Evolutionary conservation across 2,797 vertebrate genomes (phyloP), one percentile per base, ranked within the genome.

Genomic region (Sebastes iracundus): DNA sequence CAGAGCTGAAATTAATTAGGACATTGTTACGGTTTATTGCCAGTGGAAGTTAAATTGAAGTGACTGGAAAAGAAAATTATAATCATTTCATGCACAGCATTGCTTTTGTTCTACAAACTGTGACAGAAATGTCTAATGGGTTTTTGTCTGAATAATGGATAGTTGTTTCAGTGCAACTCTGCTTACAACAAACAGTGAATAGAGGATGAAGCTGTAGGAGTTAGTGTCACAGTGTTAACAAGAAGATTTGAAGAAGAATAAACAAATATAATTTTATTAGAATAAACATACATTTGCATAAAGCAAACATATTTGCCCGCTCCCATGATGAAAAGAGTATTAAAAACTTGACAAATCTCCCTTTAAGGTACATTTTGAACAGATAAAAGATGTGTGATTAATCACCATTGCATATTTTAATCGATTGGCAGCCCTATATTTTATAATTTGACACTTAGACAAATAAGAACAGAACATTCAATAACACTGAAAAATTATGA

Each of bases 1-100:
- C 81, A 86, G 76, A 77, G 85, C 73, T 73, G 35, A 85, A 90
- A 91, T 90, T 84, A 91, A 90, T 93, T 82, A 85, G 75, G 66
- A 79, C 58, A 82, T 87, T 90, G 85, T 88, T 80, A 60, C 81
- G 83, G 81, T 91, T 91, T 93, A 82, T 84, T 87, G 82, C 77
- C 72, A 82, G 68, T 87, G 79, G 76, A 85, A 86, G 77, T 87
- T 75, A 85, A 90, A 87, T 75, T 87, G 63, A 85, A 87, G 77
- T 77, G 75, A 83, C 64, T 77, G 71, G 63, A 75, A 81, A 72
- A 79, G 53, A 81, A 82, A 90, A 90, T 42, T 86, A 65, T 76
- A 84, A 83, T 88, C 23, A 91, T 87, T 84, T 84, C 59, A 82
- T 79, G 72, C 72, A 79, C 70, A 82, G 59, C 59, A 74, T 46